These are phyloP conservation scores for Pristionchus japonicus DNA, from an alignment of 2,888 invertebrate genomes.

Conservation along the genomic window DNA sequence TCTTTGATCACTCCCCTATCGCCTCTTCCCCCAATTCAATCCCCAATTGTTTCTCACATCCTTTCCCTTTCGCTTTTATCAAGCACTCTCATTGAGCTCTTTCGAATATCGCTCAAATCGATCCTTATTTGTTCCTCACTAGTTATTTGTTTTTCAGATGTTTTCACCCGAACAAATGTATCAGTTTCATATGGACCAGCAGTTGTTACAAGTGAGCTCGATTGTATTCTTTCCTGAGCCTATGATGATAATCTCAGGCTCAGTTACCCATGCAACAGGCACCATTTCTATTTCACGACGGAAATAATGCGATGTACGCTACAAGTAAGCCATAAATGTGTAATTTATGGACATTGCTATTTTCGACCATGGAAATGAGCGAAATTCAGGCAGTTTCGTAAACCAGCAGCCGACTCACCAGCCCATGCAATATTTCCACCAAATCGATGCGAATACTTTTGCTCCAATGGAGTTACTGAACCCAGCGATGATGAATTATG, in stretches of 20 bases:
- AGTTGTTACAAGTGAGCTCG: background rate
- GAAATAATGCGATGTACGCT: background rate
- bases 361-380: background rate
- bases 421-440: background rate
- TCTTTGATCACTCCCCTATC: background rate
- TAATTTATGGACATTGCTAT: too few relatives aligned
- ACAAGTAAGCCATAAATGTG: background rate
- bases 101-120: too few relatives aligned
- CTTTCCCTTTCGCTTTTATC: background rate
- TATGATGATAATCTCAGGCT: background rate
- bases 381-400: background rate
- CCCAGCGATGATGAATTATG: background rate
- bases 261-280: background rate
- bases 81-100: background rate
- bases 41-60: background rate
- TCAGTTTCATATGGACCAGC: background rate
- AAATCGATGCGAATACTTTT: background rate
- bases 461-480: background rate
- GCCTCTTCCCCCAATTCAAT: background rate
- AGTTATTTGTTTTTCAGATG: background rate
- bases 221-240: too few relatives aligned
- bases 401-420: background rate
- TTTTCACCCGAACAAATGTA: background rate
- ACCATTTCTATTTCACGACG: background rate
- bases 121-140: background rate